A percentile compares a stretch with the other conserved stretches of the same genome.
These are phyloP conservation scores for Anniella stebbinsi DNA, from an alignment of 2,797 vertebrate genomes.

Conservation along the genomic window DNA sequence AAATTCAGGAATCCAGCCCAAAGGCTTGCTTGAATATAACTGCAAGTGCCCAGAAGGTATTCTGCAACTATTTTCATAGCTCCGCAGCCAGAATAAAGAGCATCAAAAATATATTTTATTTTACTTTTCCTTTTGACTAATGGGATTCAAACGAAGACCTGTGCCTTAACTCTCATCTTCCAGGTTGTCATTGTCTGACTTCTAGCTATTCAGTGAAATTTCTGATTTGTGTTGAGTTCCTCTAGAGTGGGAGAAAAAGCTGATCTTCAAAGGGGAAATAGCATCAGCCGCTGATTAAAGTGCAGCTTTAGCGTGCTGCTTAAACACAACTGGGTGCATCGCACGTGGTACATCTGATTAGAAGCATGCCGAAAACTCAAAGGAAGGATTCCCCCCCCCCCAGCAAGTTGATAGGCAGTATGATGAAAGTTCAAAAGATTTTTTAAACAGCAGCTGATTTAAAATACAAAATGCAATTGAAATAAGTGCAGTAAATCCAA, in stretches of 20 bases:
- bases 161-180: constrained; percentile 21
- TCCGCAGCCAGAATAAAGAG: background rate
- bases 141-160: constrained; percentile 22
- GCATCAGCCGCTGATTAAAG: constrained; percentile 56
- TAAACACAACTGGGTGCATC: constrained; percentile 36
- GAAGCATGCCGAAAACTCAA: background rate
- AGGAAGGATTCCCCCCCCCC: constrained; percentile 32
- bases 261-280: constrained; percentile 53
- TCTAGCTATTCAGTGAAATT: constrained; percentile 8
- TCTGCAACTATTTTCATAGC: background rate
- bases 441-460: constrained; percentile 27
- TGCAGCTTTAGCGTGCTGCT: constrained; percentile 17
- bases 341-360: constrained; percentile 24
- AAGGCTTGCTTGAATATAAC: background rate
- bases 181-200: constrained; percentile 39
- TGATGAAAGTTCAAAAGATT: background rate
- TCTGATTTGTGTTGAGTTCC: constrained; percentile 30
- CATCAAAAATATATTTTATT: constrained; percentile 21
- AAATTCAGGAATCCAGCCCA: background rate
- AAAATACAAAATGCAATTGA: constrained; percentile 46
- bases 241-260: constrained; percentile 40
- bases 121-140: constrained; percentile 20
- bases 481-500: constrained; percentile 40
- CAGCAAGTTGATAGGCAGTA: constrained; percentile 17
- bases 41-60: background rate